Evolutionary conservation across 2,113 vertebrate genomes (phyloP), one percentile per base, ranked within the genome.

Genomic region (Euleptes europaea): DNA sequence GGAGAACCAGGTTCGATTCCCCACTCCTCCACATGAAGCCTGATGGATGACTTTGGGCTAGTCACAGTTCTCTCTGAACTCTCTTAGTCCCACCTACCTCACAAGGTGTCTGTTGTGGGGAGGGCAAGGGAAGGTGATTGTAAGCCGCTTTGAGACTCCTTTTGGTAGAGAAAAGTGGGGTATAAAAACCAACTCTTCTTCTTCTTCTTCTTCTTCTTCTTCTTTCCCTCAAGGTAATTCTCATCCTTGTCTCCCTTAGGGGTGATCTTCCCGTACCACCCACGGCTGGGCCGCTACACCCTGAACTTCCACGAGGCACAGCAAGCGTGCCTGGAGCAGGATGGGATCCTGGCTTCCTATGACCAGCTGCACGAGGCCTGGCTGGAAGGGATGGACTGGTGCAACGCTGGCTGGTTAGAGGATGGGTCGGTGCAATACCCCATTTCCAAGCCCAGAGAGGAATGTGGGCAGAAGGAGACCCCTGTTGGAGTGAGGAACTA

Each of bases 371-470:
- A 99, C 86, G 97, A 97, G 88, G 98, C 98, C 40, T 99, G 98
- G 98, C 94, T 97, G 84, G 97, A 98, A 1, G 98, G 98, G 0
- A 91, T 99, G 89, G 98, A 99, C 90, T 99, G 98, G 98, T 99
- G 98, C 94, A 98, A 99, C 21, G 98, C 98, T 0, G 98, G 98
- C 49, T 99, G 98, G 98, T 93, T 99, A 90, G 95, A 98, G 44
- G 98, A 99, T 2, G 98, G 98, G 73, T 99, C 98, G 0, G 98
- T 99, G 84, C 98, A 98, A 78, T 99, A 99, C 35, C 98, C 98
- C 3, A 98, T 99, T 92, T 94, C 97, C 84, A 96, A 96, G 85
- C 98, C 98, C 0, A 96, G 98, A 17, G 98, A 98, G 77, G 88
- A 96, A 80, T 99, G 98, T 3, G 98, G 98, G 28, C 94, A 88